These are phyloP conservation scores for Bhutanitis thaidina DNA, from an alignment of 2,888 invertebrate genomes.

Conservation along the genomic window DNA sequence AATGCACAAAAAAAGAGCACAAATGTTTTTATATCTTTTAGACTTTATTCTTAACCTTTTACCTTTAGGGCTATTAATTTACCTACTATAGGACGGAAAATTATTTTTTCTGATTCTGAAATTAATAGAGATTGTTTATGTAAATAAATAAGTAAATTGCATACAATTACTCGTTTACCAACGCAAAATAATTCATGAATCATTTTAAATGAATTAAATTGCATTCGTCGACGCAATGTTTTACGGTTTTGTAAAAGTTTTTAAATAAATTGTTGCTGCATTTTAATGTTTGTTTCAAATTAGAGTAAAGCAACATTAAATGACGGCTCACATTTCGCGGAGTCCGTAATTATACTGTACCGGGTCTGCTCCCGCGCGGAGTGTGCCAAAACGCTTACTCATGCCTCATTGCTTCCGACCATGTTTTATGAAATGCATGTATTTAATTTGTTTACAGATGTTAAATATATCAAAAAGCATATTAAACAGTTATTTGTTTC, in stretches of 20 bases:
- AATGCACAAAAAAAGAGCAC: too few species aligned
- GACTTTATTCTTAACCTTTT: too few species aligned
- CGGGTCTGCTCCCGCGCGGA: not conserved
- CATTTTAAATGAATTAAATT: slow-evolving; percentile 3
- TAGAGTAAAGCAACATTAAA: slow-evolving; percentile 75
- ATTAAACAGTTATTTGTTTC: not conserved
- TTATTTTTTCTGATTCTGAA: too few species aligned
- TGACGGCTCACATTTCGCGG: slow-evolving; percentile 67
- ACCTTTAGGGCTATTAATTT: too few species aligned
- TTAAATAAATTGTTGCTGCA: slow-evolving; percentile 18
- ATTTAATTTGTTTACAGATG: not conserved
- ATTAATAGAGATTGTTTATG: too few species aligned
- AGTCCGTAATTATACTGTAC: slow-evolving; percentile 29
- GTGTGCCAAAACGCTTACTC: slow-evolving; percentile 10
- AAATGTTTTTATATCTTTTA: too few species aligned
- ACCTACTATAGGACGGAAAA: too few species aligned
- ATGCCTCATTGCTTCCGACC: slow-evolving; percentile 8
- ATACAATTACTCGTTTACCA: too few species aligned
- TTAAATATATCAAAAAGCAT: not conserved
- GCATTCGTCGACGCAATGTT: not conserved
- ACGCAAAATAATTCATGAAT: too few species aligned
- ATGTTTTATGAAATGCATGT: slow-evolving; percentile 8
- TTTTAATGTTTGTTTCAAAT: slow-evolving; percentile 60
- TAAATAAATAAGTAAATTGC: too few species aligned
- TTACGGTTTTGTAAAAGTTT: slow-evolving; percentile 1